These are phyloP conservation scores for Bucorvus abyssinicus DNA, from an alignment of 2,797 vertebrate species.

Conservation along the genomic window DNA sequence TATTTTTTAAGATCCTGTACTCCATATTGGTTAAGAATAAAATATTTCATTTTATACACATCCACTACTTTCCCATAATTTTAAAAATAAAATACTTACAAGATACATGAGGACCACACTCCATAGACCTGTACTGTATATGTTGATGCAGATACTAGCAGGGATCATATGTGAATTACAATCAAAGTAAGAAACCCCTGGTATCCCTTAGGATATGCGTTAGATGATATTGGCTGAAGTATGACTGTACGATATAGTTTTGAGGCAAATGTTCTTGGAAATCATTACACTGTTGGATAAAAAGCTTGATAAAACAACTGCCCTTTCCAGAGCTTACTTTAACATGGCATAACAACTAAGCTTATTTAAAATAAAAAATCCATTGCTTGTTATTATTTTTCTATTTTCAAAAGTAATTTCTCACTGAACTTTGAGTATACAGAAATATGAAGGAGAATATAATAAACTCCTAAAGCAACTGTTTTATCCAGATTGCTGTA, in stretches of 20 bases:
- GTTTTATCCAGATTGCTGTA: neutral
- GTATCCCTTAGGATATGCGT: neutral
- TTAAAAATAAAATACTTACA: neutral
- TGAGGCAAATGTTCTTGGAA: neutral
- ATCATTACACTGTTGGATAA: neutral
- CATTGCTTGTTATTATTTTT: neutral
- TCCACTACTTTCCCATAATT: neutral
- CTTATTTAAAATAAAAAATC: neutral
- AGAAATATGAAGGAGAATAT: neutral
- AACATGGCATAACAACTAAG: neutral
- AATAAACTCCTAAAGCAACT: neutral
- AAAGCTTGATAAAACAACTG: neutral
- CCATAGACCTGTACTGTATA: neutral
- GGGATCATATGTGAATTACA: neutral
- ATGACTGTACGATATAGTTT: neutral
- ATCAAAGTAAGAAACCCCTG: neutral
- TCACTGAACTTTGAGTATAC: neutral
- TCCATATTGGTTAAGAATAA: neutral
- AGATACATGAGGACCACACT: neutral
- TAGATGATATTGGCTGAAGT: neutral
- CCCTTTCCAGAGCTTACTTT: neutral
- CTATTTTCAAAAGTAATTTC: neutral
- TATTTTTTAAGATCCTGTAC: neutral
- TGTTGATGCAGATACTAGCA: neutral
- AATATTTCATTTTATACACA: neutral